Evolutionary conservation across 2,113 vertebrate genomes (phyloP).

Genomic region (Pardalotus punctatus): DNA sequence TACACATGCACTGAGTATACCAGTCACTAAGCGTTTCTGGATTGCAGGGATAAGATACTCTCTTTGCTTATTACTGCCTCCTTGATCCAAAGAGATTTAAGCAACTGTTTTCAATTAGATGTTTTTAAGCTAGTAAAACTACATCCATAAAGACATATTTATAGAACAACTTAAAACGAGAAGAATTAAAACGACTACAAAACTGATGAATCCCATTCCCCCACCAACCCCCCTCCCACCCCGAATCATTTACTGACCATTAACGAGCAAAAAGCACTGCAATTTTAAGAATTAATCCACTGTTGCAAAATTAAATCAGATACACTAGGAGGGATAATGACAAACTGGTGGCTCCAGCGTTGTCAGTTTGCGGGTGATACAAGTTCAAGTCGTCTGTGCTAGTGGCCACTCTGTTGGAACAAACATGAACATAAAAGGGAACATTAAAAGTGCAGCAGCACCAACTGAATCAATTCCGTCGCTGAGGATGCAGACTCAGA

Average conservation of each 20-base stretch:
- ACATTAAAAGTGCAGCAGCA: constrained; percentile 45
- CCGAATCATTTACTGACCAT: constrained; percentile 58
- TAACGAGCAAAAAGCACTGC: constrained; percentile 52
- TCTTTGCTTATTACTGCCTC: constrained; percentile 71
- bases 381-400: constrained; percentile 72
- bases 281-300: constrained; percentile 72
- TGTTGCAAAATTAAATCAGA: constrained; percentile 70
- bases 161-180: constrained; percentile 75
- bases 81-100: constrained; percentile 79
- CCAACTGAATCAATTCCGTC: constrained; percentile 25
- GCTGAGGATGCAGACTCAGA: neutral
- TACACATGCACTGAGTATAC: constrained; percentile 52
- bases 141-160: constrained; percentile 77
- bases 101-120: constrained; percentile 83
- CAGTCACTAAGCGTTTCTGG: constrained; percentile 65
- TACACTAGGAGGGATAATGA: constrained; percentile 60
- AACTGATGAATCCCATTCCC: constrained; percentile 63
- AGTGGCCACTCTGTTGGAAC: constrained; percentile 64
- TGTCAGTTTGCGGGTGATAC: constrained; percentile 63
- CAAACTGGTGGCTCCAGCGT: constrained; percentile 57
- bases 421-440: constrained; percentile 71
- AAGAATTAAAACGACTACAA: constrained; percentile 70
- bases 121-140: constrained; percentile 79
- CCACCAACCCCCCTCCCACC: neutral
- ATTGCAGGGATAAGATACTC: constrained; percentile 76